A percentile compares a stretch with the other conserved stretches of the same genome.
These are phyloP conservation scores for Pseudotriccus pelzelni DNA, from an alignment of 2,797 vertebrate species.

Conservation along the genomic window DNA sequence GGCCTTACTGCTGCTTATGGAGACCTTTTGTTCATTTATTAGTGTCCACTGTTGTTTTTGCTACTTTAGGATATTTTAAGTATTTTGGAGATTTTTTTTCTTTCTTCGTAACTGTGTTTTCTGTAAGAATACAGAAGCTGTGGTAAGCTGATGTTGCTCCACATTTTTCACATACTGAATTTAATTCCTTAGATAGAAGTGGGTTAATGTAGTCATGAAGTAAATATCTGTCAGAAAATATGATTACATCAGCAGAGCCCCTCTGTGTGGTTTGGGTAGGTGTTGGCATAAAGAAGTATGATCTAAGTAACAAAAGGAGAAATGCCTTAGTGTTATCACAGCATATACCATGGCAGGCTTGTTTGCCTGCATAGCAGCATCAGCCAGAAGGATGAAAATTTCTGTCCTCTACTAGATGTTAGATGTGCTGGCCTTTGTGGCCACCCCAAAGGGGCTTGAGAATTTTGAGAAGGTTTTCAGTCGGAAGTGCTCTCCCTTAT, in stretches of 20 bases:
- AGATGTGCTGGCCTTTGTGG: neutral
- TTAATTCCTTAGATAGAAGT: neutral
- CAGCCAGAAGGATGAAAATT: neutral
- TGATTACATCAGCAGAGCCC: neutral
- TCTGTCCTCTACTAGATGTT: neutral
- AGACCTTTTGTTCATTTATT: neutral
- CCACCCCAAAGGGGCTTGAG: neutral
- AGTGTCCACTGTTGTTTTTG: neutral
- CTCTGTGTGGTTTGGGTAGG: neutral
- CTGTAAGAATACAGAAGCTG: neutral
- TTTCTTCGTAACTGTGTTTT: neutral
- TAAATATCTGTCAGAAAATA: neutral
- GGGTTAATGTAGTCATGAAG: neutral
- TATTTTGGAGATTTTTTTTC: neutral
- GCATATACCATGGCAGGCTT: neutral
- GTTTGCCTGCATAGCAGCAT: neutral
- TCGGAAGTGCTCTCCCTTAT: neutral
- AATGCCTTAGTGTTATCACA: neutral
- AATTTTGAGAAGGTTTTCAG: neutral
- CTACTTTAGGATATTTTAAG: neutral
- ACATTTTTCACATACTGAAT: neutral
- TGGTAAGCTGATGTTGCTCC: neutral
- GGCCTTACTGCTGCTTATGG: neutral
- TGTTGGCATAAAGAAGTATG: neutral
- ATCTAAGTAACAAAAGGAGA: neutral